phyloP scores from a whole-genome alignment of 2,797 vertebrate genomes.

The Mergus octosetaceus region DNA sequence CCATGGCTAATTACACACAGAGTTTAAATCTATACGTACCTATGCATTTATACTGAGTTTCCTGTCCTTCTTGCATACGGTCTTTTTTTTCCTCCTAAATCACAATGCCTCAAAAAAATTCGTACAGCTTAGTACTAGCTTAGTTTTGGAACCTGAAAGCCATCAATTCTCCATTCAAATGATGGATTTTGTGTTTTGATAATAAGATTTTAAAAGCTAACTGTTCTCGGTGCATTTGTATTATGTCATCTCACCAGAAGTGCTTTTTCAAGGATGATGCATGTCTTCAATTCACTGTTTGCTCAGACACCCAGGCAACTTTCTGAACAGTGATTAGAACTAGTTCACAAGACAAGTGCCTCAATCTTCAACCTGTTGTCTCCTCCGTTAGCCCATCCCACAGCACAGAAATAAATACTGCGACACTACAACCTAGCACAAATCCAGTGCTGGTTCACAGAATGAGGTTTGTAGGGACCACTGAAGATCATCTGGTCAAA shows the following conservation, averaged over 20 bases:
- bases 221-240: background rate
- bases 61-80: background rate
- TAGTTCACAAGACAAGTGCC: background rate
- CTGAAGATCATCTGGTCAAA: no score
- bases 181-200: background rate
- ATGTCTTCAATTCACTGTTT: background rate
- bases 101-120: background rate
- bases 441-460: background rate
- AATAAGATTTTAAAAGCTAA: background rate
- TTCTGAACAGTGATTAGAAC: background rate
- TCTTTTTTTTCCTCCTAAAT: background rate
- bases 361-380: background rate
- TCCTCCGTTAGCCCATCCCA: background rate
- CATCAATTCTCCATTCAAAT: background rate
- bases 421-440: background rate
- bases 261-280: background rate
- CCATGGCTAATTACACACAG: background rate
- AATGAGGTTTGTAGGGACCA: no score
- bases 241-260: background rate
- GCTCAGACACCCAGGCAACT: background rate
- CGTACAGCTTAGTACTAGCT: background rate
- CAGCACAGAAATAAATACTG: background rate
- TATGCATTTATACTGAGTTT: conserved; percentile 1
- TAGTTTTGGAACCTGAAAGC: background rate
- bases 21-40: background rate